phyloP scores from a whole-genome alignment of 1,140 invertebrate genomes.

The Brachionus sp. region DNA sequence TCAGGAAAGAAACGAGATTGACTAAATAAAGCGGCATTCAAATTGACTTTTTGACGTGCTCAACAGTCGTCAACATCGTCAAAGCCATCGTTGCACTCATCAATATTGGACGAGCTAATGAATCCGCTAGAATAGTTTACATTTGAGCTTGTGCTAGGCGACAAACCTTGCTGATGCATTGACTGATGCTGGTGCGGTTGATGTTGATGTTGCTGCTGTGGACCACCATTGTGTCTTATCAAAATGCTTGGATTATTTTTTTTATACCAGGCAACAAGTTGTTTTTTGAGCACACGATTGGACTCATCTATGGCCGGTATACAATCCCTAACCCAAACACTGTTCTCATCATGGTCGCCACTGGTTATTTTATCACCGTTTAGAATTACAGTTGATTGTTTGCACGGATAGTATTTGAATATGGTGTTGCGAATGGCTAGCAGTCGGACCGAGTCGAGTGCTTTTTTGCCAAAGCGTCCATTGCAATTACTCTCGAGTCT shows the following conservation, averaged over 20 bases:
- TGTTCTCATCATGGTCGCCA: slow-evolving; percentile 27
- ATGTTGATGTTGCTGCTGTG: not conserved
- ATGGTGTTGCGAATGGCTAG: slow-evolving; percentile 15
- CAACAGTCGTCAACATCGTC: slow-evolving; percentile 18
- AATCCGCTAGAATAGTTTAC: not conserved
- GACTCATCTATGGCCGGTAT: slow-evolving; percentile 33
- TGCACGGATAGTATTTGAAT: slow-evolving; percentile 40
- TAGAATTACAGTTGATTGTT: slow-evolving; percentile 28
- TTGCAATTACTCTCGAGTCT: slow-evolving; percentile 28
- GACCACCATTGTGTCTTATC: not conserved
- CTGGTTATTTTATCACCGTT: slow-evolving; percentile 41
- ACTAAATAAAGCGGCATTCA: not conserved
- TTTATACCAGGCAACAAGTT: slow-evolving; percentile 36
- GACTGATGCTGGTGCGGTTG: not conserved
- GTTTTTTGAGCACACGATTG: slow-evolving; percentile 15
- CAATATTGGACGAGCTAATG: not conserved
- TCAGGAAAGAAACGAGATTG: not conserved
- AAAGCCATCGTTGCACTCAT: not conserved
- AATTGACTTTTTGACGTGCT: not conserved
- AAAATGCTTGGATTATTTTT: slow-evolving; percentile 28
- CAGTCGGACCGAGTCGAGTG: not conserved
- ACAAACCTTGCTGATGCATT: not conserved
- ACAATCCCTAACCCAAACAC: slow-evolving; percentile 21
- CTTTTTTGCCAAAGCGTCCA: slow-evolving; percentile 31
- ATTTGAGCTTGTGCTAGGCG: not conserved